phyloP scores from a whole-genome alignment of 2,797 vertebrate genomes.

The Coluber constrictor region DNA sequence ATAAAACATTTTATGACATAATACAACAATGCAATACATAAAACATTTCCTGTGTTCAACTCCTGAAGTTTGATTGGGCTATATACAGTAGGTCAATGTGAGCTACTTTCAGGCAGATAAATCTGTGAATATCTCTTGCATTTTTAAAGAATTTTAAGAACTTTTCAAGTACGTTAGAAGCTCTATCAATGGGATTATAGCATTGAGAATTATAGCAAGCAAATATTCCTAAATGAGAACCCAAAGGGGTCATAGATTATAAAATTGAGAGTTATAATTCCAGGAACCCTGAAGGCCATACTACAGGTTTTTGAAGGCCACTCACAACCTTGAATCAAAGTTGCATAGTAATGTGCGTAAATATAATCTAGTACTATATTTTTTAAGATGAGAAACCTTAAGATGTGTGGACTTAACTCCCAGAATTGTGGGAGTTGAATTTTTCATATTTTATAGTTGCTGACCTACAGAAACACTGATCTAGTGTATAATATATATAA shows the following conservation, averaged over 20 bases:
- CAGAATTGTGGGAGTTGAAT: not conserved
- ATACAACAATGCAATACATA: not conserved
- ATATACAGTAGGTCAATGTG: not conserved
- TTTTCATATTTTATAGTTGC: not conserved
- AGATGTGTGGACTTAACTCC: not conserved
- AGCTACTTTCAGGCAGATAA: not conserved
- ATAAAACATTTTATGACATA: not conserved
- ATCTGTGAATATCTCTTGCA: not conserved
- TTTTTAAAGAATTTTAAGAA: not conserved
- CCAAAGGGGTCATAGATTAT: not conserved
- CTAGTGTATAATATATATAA: not conserved
- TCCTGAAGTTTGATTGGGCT: not conserved
- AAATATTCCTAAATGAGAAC: not conserved
- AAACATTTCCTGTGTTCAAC: not conserved
- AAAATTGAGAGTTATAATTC: not conserved
- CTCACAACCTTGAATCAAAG: not conserved
- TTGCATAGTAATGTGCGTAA: not conserved
- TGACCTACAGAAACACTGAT: not conserved
- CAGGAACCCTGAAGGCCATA: not conserved
- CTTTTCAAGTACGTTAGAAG: not conserved
- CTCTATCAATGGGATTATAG: not conserved
- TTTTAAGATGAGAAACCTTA: not conserved
- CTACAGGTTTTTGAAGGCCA: not conserved
- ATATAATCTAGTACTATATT: not conserved
- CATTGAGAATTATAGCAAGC: not conserved